phyloP scores from a whole-genome alignment of 2,113 vertebrate species.

The Dromiciops gliroides region DNA sequence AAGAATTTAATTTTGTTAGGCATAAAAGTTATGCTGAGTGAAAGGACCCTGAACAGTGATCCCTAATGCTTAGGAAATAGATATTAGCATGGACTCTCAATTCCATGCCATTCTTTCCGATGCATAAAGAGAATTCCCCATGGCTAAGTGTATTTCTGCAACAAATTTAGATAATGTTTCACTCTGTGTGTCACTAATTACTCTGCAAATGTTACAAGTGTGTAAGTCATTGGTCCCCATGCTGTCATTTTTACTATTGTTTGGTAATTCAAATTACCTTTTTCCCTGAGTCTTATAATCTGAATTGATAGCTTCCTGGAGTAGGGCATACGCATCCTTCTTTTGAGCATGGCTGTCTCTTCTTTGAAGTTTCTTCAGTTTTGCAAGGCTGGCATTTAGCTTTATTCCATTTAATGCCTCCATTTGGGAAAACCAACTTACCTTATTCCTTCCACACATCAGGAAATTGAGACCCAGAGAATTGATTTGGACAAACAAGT shows the following conservation, averaged over 20 bases:
- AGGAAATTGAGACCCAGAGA: conserved; percentile 22
- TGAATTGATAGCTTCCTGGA: conserved; percentile 40
- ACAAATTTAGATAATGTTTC: conserved; percentile 59
- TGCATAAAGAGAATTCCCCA: conserved; percentile 43
- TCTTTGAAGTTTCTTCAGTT: neutral
- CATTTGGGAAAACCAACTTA: neutral
- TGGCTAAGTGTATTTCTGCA: conserved; percentile 44
- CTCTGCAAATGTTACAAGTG: conserved; percentile 11
- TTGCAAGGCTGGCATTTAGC: neutral
- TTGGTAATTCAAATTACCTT: neutral
- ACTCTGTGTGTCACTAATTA: conserved; percentile 52
- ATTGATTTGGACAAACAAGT: neutral
- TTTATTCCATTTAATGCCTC: no score
- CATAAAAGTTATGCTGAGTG: conserved; percentile 77
- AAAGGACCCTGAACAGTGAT: conserved; percentile 76
- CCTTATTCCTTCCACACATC: conserved; percentile 7
- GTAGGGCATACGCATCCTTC: neutral
- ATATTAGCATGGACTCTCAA: conserved; percentile 14
- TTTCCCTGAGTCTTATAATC: conserved; percentile 33
- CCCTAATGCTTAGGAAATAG: conserved; percentile 62
- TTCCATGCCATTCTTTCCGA: conserved; percentile 25
- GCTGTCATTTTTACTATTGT: conserved; percentile 28
- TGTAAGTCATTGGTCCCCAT: conserved; percentile 4
- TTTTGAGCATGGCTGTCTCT: neutral
- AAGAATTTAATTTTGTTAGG: conserved; percentile 82